Percentiles rank a stretch among this genome's conserved stretches.
Evolutionary conservation across 1,140 invertebrate species (phyloP).

Genomic region (Eumaeus atala): DNA sequence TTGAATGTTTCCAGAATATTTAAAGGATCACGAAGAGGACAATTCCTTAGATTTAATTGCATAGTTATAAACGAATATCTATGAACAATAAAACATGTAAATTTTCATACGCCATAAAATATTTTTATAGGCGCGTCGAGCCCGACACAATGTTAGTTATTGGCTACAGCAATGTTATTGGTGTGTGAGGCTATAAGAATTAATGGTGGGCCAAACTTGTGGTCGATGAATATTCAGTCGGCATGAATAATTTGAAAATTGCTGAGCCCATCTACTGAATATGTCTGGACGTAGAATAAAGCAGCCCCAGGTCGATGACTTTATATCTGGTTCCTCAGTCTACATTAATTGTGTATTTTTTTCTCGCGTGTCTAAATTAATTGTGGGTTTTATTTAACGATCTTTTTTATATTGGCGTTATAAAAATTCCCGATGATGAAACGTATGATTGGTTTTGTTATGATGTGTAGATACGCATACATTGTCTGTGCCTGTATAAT

Average conservation of each 20-base stretch:
- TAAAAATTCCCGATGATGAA: constrained; percentile 7
- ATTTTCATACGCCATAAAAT: constrained; percentile 11
- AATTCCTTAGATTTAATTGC: neutral
- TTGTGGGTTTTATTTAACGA: constrained; percentile 28
- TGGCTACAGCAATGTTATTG: constrained; percentile 15
- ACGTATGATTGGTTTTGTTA: constrained; percentile 7
- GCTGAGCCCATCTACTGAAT: constrained; percentile 49
- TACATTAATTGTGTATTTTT: constrained; percentile 29
- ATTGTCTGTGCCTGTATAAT: neutral
- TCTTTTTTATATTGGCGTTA: constrained; percentile 12
- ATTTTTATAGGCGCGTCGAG: constrained; percentile 9
- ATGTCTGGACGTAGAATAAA: constrained; percentile 41
- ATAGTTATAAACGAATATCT: constrained; percentile 8
- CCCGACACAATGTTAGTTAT: constrained; percentile 12
- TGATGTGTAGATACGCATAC: neutral
- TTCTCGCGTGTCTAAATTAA: constrained; percentile 25
- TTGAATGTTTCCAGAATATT: neutral
- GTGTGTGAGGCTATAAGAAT: constrained; percentile 57
- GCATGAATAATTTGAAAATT: constrained; percentile 67
- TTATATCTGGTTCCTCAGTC: constrained; percentile 32
- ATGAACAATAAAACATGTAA: constrained; percentile 10
- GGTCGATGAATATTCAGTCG: constrained; percentile 61
- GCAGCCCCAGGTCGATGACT: constrained; percentile 50
- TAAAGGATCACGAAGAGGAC: neutral
- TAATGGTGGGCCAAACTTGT: constrained; percentile 59